A percentile compares a stretch with the other conserved stretches of the same genome.
Conservation (phyloP, 2,888 invertebrate genomes). For the Uloborus plumipes region DNA sequence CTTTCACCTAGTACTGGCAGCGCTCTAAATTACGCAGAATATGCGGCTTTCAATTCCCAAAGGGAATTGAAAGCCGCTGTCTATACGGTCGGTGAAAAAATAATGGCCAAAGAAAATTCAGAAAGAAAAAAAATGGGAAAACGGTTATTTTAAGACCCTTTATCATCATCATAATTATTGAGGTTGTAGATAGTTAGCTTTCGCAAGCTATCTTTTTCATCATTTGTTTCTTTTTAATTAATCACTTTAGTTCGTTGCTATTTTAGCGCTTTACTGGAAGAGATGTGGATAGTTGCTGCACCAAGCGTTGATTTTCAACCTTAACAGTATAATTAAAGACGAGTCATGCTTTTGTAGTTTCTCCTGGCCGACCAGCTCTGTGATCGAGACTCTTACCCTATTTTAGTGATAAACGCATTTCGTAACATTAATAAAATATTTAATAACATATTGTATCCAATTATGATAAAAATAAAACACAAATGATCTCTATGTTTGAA, state of each 20-base stretch:
- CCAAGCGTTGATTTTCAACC: no score
- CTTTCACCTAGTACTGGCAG: slow-evolving; percentile 34
- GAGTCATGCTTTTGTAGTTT: no score
- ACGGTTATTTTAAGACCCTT: slow-evolving; percentile 48
- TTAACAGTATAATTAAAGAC: no score
- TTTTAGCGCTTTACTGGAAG: slow-evolving; percentile 34
- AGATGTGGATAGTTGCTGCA: slow-evolving; percentile 12
- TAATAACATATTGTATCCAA: no score
- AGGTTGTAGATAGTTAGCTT: slow-evolving; percentile 55
- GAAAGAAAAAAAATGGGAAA: slow-evolving; percentile 26
- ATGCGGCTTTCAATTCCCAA: slow-evolving; percentile 22
- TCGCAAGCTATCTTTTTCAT: slow-evolving; percentile 47
- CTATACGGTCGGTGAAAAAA: slow-evolving; percentile 8
- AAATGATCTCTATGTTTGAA: no score
- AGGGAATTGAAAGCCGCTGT: not conserved
- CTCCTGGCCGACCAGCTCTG: no score
- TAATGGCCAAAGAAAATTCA: slow-evolving; percentile 33
- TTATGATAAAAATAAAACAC: no score
- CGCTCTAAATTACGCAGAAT: slow-evolving; percentile 31
- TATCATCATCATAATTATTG: slow-evolving; percentile 56
- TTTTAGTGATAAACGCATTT: no score
- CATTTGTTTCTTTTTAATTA: slow-evolving; percentile 59
- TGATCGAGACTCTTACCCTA: no score
- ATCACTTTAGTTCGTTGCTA: slow-evolving; percentile 43
- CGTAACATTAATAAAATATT: no score